phyloP scores from a whole-genome alignment of 2,797 vertebrate genomes.

The Sylvia borin region DNA sequence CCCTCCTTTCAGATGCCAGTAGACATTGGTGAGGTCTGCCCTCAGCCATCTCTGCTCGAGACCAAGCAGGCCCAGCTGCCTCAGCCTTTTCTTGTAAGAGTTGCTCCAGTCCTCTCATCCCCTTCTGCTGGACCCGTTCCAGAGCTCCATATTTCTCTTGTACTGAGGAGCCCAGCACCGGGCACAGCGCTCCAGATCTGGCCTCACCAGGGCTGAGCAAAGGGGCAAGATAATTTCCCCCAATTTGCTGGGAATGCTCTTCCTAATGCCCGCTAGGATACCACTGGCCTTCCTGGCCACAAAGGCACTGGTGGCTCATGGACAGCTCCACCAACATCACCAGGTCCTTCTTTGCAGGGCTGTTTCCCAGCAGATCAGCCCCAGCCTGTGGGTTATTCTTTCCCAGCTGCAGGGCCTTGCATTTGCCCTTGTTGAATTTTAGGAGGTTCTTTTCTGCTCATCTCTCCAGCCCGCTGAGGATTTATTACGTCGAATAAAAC shows the following conservation, averaged over 20 bases:
- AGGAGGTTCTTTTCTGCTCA: not conserved
- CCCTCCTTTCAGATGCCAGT: not conserved
- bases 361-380: not conserved
- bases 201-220: not conserved
- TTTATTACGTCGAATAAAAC: not conserved
- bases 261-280: not conserved
- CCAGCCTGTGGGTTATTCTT: not conserved
- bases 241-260: fast-evolving
- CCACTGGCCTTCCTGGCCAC: not conserved
- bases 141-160: not conserved
- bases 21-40: not conserved
- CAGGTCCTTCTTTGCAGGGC: not conserved
- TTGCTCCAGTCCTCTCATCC: not conserved
- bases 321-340: fast-evolving
- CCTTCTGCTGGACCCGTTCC: fast-evolving
- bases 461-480: not conserved
- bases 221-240: not conserved
- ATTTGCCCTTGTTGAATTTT: not conserved
- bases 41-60: not conserved
- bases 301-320: not conserved
- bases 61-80: not conserved
- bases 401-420: not conserved
- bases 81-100: not conserved
- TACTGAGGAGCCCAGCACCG: not conserved
- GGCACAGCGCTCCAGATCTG: not conserved